Percentiles rank a stretch among this genome's conserved stretches.
Conservation (phyloP, 2,797 vertebrate species). For the Dromococcyx pavoninus region DNA sequence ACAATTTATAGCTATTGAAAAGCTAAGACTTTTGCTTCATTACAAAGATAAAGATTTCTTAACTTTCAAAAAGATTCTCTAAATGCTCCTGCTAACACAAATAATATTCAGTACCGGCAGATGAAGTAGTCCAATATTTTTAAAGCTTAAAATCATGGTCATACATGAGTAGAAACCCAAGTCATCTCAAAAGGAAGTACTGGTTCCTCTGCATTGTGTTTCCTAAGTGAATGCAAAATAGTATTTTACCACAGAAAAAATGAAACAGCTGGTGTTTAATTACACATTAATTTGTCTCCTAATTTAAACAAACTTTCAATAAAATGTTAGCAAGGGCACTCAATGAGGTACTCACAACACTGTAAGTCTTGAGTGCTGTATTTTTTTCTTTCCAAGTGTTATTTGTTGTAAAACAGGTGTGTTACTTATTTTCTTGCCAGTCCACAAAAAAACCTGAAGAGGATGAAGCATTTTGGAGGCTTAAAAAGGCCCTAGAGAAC, state of each 20-base stretch:
- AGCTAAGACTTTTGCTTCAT: not conserved
- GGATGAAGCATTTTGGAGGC: not conserved
- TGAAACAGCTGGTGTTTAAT: not conserved
- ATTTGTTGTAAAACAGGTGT: constrained; percentile 31
- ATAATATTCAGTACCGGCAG: not conserved
- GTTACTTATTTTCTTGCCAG: constrained; percentile 37
- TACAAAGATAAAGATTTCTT: not conserved
- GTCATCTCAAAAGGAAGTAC: not conserved
- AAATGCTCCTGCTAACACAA: not conserved
- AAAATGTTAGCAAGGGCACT: not conserved
- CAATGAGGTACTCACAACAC: not conserved
- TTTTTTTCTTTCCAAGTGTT: constrained; percentile 56
- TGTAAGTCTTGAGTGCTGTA: not conserved
- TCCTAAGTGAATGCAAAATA: not conserved
- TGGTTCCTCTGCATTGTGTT: not conserved
- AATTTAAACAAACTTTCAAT: not conserved
- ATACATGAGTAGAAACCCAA: not conserved
- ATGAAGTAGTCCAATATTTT: not conserved
- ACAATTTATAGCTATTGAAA: not conserved
- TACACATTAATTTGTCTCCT: not conserved
- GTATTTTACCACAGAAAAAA: not conserved
- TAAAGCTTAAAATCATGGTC: not conserved
- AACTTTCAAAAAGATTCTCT: not conserved
- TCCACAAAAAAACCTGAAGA: not conserved
- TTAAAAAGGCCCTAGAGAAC: not conserved